Evolutionary conservation across 2,888 invertebrate species (phyloP).

Genomic region (Drosophila pegasa): DNA sequence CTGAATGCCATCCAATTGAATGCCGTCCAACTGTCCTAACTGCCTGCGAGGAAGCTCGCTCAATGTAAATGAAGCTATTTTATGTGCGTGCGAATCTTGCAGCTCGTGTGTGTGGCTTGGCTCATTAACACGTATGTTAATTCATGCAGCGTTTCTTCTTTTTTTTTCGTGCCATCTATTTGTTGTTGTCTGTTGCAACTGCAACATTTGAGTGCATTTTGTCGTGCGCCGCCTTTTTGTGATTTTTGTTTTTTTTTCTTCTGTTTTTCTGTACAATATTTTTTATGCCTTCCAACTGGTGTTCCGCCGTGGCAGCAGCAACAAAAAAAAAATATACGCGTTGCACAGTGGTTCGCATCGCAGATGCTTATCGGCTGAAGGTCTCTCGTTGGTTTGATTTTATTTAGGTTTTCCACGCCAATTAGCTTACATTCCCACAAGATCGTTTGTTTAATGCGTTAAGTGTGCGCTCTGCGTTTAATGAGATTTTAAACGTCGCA

Average conservation of each 20-base stretch:
- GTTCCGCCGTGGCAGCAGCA: conserved; percentile 50
- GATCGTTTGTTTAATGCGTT: conserved; percentile 46
- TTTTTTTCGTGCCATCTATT: conserved; percentile 52
- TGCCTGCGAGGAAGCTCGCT: conserved; percentile 4
- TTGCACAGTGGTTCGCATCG: conserved; percentile 38
- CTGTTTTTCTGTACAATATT: not conserved
- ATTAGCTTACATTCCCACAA: conserved; percentile 59
- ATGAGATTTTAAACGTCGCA: conserved; percentile 21
- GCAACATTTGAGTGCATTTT: conserved; percentile 47
- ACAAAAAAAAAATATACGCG: conserved; percentile 8
- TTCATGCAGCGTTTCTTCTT: conserved; percentile 57
- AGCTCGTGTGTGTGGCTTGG: conserved; percentile 31
- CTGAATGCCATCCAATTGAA: conserved; percentile 16
- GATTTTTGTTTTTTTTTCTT: conserved; percentile 30
- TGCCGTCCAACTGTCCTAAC: conserved; percentile 2
- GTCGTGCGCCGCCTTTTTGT: conserved; percentile 44
- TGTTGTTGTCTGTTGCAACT: conserved; percentile 36
- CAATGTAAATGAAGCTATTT: conserved; percentile 50
- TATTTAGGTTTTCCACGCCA: conserved; percentile 63
- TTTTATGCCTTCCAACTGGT: conserved; percentile 35
- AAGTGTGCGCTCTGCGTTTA: conserved; percentile 26
- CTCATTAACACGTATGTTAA: conserved; percentile 68
- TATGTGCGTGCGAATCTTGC: conserved; percentile 51
- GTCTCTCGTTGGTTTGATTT: conserved; percentile 23
- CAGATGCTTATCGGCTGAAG: conserved; percentile 40